These are phyloP conservation scores for Indri indri DNA, from an alignment of 2,113 vertebrate genomes.

Conservation along the genomic window DNA sequence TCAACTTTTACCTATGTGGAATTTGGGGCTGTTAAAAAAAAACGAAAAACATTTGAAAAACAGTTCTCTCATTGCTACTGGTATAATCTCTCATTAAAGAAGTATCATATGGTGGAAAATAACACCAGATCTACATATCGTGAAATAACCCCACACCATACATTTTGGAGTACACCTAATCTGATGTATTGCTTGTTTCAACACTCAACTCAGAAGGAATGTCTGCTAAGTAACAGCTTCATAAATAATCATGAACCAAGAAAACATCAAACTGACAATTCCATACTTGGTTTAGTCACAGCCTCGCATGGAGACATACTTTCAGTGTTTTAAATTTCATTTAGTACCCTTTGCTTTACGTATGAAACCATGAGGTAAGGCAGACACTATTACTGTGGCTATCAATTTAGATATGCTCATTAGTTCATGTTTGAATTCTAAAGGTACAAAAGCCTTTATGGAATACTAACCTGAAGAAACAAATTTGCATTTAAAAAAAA, in stretches of 20 bases:
- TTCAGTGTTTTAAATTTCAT: not conserved
- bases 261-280: constrained; percentile 17
- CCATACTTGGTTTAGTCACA: not conserved
- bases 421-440: constrained; percentile 14
- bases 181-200: not conserved
- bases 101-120: not conserved
- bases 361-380: not conserved
- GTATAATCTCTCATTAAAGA: not conserved
- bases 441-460: not conserved
- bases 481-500: not conserved
- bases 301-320: not conserved
- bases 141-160: not conserved
- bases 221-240: not conserved
- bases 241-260: constrained; percentile 11
- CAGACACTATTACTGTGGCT: not conserved
- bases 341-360: not conserved
- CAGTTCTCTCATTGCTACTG: not conserved
- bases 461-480: not conserved
- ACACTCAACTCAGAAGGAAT: not conserved
- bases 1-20: not conserved
- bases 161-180: not conserved
- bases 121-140: not conserved
- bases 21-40: not conserved
- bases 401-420: not conserved
- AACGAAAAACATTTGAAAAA: not conserved